These are phyloP conservation scores for Drosophila neotestacea DNA, from an alignment of 2,888 invertebrate genomes.

Conservation along the genomic window DNA sequence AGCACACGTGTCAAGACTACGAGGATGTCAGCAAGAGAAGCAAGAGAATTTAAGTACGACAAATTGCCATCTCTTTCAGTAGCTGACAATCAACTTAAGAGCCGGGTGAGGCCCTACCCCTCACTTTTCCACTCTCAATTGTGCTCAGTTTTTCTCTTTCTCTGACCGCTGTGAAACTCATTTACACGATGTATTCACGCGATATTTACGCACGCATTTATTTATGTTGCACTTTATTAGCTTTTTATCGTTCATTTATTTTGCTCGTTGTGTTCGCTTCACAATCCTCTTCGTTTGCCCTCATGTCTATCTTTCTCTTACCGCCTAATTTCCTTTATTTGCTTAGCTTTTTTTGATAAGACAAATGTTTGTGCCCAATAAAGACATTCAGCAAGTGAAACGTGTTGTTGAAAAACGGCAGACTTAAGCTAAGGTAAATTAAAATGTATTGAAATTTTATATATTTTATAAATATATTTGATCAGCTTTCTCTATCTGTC, in stretches of 20 bases:
- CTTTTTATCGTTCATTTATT: conserved; percentile 81
- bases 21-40: conserved; percentile 21
- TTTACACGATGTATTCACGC: conserved; percentile 46
- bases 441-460: conserved; percentile 15
- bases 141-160: neutral
- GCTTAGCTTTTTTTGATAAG: conserved; percentile 36
- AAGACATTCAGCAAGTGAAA: conserved; percentile 9
- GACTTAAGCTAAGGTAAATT: conserved; percentile 22
- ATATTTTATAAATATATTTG: neutral
- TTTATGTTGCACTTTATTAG: conserved; percentile 77
- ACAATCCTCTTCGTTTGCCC: conserved; percentile 7
- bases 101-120: neutral
- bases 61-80: conserved; percentile 27
- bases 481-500: neutral
- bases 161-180: conserved; percentile 25
- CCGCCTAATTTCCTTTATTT: conserved; percentile 31
- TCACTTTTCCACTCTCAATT: neutral
- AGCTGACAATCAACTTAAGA: conserved; percentile 41
- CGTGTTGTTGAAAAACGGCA: too few relatives aligned
- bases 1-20: conserved; percentile 53
- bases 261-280: conserved; percentile 76
- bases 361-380: conserved; percentile 40
- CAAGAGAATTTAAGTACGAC: conserved; percentile 12
- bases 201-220: conserved; percentile 71
- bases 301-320: conserved; percentile 2